Evolutionary conservation across 2,888 invertebrate species (phyloP).

Genomic region (Acronicta psi): DNA sequence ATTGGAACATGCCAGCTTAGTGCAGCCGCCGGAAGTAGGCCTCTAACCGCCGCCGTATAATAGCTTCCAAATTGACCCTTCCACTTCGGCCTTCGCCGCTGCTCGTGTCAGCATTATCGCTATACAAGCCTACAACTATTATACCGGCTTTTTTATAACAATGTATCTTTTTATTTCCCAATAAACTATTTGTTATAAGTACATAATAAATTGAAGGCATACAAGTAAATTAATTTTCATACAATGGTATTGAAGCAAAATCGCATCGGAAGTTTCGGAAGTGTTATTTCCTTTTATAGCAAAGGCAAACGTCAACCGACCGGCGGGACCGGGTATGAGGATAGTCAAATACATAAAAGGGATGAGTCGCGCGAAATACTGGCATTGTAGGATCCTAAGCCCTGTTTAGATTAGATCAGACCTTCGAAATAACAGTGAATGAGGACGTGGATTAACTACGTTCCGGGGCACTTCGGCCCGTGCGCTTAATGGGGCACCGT

Average conservation of each 20-base stretch:
- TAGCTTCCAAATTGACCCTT: conserved; percentile 87
- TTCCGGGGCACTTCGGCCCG: conserved; percentile 87
- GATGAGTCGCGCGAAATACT: conserved; percentile 87
- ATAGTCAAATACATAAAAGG: conserved; percentile 87
- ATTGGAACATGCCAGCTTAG: conserved; percentile 86
- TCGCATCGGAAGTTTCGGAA: conserved; percentile 81
- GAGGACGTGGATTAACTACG: conserved; percentile 89
- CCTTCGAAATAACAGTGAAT: conserved; percentile 89
- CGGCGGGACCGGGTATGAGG: conserved; percentile 75
- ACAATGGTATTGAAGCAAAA: conserved; percentile 74
- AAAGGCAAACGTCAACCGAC: conserved; percentile 80
- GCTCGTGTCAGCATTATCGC: conserved; percentile 69
- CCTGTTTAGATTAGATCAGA: conserved; percentile 89
- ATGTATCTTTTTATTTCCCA: conserved; percentile 4
- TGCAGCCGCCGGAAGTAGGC: conserved; percentile 88
- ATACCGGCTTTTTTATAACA: conserved; percentile 9
- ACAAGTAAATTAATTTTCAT: conserved; percentile 76
- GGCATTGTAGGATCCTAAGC: conserved; percentile 87
- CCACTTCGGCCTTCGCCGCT: conserved; percentile 73
- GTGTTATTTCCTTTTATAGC: conserved; percentile 84
- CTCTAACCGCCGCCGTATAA: conserved; percentile 86
- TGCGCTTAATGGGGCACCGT: conserved; percentile 87
- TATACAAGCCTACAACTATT: conserved; percentile 43
- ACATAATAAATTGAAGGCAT: conserved; percentile 50
- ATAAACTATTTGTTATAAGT: conserved; percentile 58